Evolutionary conservation across 2,113 vertebrate species (phyloP).

Genomic region (Tetraodon nigroviridis): DNA sequence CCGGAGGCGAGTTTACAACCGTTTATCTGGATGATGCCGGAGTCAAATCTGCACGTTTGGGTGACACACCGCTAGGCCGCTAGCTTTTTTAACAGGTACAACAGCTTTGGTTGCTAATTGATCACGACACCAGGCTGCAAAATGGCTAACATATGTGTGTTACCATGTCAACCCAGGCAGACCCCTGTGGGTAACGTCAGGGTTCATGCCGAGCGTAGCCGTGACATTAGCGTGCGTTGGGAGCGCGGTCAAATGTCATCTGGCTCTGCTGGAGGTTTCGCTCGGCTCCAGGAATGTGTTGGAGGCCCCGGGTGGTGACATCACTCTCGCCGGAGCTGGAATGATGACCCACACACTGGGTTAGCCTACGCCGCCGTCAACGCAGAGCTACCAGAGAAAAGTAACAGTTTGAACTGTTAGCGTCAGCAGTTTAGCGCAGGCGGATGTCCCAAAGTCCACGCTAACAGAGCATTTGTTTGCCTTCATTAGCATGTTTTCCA

Average conservation of each 20-base stretch:
- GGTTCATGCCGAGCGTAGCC: conserved; percentile 34
- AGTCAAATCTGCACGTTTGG: conserved; percentile 29
- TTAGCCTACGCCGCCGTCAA: too few species aligned
- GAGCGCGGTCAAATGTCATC: conserved; percentile 49
- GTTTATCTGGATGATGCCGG: conserved; percentile 61
- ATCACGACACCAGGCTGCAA: conserved; percentile 34
- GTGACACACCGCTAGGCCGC: conserved; percentile 16
- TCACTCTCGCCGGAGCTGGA: conserved; percentile 34
- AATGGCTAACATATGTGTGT: conserved; percentile 51
- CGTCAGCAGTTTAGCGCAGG: too few species aligned
- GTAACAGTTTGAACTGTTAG: too few species aligned
- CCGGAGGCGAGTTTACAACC: conserved; percentile 52
- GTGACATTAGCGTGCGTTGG: conserved; percentile 32
- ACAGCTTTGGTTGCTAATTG: background rate
- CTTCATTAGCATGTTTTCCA: too few species aligned
- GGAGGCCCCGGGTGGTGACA: conserved; percentile 55
- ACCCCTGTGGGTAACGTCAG: conserved; percentile 37
- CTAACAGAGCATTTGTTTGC: too few species aligned
- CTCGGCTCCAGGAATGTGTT: conserved; percentile 44
- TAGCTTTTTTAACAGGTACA: too few species aligned
- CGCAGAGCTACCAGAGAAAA: too few species aligned
- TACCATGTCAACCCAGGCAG: conserved; percentile 4
- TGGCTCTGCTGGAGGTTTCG: conserved; percentile 34
- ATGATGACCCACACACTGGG: conserved; percentile 14
- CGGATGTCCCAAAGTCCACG: too few species aligned